Percentiles rank a stretch among this genome's conserved stretches.
Evolutionary conservation across 2,888 invertebrate species (phyloP).

Genomic region (Lasiommata megera): DNA sequence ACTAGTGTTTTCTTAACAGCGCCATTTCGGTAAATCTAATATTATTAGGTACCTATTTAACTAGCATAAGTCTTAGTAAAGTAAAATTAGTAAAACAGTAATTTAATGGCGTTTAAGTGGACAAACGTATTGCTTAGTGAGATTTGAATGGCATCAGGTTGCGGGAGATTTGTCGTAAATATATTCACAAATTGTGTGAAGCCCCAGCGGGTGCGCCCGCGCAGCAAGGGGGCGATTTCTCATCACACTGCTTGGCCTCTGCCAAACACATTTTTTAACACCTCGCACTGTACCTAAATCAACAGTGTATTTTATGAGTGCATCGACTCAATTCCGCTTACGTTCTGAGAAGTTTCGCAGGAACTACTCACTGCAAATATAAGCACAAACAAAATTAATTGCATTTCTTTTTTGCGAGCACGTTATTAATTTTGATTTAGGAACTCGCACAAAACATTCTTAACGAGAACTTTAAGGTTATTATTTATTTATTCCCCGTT

Average conservation of each 20-base stretch:
- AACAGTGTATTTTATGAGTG: conserved; percentile 66
- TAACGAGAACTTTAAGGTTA: background rate
- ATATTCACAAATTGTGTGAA: conserved; percentile 72
- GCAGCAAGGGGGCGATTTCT: conserved; percentile 78
- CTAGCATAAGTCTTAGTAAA: background rate
- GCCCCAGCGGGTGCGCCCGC: conserved; percentile 69
- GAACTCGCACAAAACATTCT: background rate
- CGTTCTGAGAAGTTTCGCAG: conserved; percentile 17
- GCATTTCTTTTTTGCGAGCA: conserved; percentile 7
- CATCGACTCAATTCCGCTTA: conserved; percentile 47
- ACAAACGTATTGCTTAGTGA: conserved; percentile 38
- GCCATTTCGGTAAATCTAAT: background rate
- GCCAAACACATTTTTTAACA: conserved; percentile 79
- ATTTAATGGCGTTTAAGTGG: conserved; percentile 7
- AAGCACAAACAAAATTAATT: conserved; percentile 9
- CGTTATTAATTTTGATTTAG: conserved; percentile 12
- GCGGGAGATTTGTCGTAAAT: conserved; percentile 73
- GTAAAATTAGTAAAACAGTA: background rate
- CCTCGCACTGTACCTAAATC: conserved; percentile 71
- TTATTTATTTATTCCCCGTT: background rate
- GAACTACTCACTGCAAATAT: conserved; percentile 20
- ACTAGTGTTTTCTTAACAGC: too few relatives aligned
- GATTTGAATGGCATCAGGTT: conserved; percentile 63
- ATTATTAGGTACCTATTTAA: too few relatives aligned
- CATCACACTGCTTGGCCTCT: conserved; percentile 68